Evolutionary conservation across 1,140 invertebrate genomes (phyloP).

Genomic region (Brachionus koreanus): DNA sequence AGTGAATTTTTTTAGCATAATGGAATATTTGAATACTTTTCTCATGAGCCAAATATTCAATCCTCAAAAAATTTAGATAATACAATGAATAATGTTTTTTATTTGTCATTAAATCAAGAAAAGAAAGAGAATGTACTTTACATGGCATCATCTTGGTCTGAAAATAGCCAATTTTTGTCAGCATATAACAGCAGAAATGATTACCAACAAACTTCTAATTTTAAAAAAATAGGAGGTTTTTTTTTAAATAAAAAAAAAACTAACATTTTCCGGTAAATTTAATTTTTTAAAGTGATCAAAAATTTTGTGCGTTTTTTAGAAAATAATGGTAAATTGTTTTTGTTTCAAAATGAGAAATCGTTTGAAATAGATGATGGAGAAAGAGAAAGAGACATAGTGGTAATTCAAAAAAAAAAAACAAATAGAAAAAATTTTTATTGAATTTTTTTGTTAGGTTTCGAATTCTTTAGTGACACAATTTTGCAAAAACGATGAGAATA

Average conservation of each 20-base stretch:
- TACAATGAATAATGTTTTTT: background rate
- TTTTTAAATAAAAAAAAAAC: background rate
- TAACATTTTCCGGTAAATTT: background rate
- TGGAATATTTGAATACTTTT: background rate
- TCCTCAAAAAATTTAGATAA: background rate
- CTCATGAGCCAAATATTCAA: background rate
- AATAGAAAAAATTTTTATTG: background rate
- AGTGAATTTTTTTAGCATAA: background rate
- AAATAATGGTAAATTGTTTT: background rate
- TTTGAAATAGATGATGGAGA: slow-evolving; percentile 39
- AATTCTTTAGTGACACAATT: slow-evolving; percentile 35
- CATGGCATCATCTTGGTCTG: slow-evolving; percentile 31
- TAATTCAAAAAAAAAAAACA: background rate
- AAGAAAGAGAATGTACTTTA: background rate
- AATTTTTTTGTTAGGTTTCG: background rate
- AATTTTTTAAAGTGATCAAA: background rate
- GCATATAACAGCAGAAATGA: background rate
- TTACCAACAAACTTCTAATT: background rate
- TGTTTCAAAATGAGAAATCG: slow-evolving; percentile 38
- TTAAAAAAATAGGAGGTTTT: slow-evolving; percentile 35
- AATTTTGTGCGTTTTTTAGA: slow-evolving; percentile 30
- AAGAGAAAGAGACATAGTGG: slow-evolving; percentile 37
- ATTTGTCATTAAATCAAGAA: background rate
- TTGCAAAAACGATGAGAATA: slow-evolving; percentile 37
- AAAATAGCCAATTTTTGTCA: slow-evolving; percentile 33